These are phyloP conservation scores for Chrysodeixis includens DNA, from an alignment of 2,888 invertebrate genomes.

Conservation along the genomic window DNA sequence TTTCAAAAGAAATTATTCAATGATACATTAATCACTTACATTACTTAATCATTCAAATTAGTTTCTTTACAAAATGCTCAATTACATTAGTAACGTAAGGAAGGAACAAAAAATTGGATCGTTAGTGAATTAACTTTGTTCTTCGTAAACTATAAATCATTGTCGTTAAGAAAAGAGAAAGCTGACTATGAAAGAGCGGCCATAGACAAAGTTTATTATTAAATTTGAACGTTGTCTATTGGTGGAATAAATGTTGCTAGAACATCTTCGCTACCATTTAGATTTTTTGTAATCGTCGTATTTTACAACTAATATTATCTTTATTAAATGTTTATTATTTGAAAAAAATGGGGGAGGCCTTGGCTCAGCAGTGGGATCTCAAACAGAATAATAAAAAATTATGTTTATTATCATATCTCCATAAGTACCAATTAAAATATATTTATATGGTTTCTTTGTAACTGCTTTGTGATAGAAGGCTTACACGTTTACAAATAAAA, in stretches of 20 bases:
- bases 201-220: slow-evolving; percentile 30
- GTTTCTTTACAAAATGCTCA: slow-evolving; percentile 3
- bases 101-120: slow-evolving; percentile 50
- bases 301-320: too few species aligned
- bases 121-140: slow-evolving; percentile 57
- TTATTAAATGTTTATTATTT: too few species aligned
- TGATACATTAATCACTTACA: neutral
- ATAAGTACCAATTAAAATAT: too few species aligned
- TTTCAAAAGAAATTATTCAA: neutral
- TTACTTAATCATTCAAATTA: neutral
- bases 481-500: neutral
- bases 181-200: slow-evolving; percentile 17
- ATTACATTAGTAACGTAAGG: slow-evolving; percentile 39
- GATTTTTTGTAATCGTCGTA: too few species aligned
- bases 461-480: neutral
- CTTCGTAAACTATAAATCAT: slow-evolving; percentile 58
- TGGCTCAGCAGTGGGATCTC: too few species aligned
- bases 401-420: too few species aligned
- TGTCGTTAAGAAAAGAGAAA: slow-evolving; percentile 53
- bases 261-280: neutral
- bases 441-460: neutral
- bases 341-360: too few species aligned
- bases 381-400: too few species aligned
- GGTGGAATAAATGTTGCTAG: neutral
- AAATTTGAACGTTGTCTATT: slow-evolving; percentile 1